These are phyloP conservation scores for Bufotes viridis DNA, from an alignment of 2,797 vertebrate genomes.

Conservation along the genomic window DNA sequence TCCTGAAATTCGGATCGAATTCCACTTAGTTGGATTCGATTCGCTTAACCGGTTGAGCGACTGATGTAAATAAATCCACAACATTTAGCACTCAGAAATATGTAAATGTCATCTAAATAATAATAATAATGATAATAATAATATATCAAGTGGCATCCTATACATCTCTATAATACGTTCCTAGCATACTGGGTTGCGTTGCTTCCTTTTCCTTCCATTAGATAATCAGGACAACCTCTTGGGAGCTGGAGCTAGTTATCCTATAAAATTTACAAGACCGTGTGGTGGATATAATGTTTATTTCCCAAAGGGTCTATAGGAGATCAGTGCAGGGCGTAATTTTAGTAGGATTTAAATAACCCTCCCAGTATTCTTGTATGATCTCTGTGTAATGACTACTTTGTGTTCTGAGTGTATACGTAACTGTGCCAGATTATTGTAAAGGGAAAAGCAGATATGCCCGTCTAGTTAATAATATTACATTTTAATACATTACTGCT, in stretches of 20 bases:
- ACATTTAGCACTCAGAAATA: background rate
- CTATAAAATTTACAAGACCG: conserved; percentile 15
- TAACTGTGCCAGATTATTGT: conserved; percentile 2
- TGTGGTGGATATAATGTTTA: conserved; percentile 5
- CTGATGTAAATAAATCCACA: background rate
- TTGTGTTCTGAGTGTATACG: background rate
- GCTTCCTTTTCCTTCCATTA: background rate
- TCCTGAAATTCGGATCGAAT: no score
- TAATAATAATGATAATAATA: no score
- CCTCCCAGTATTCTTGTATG: background rate
- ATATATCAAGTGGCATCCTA: background rate
- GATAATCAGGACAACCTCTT: background rate
- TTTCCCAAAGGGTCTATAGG: conserved; percentile 32
- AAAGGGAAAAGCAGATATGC: conserved; percentile 1
- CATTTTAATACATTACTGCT: conserved; percentile 49
- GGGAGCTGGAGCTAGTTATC: background rate
- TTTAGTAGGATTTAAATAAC: background rate
- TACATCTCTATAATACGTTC: background rate
- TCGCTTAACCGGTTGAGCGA: background rate
- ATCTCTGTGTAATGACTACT: background rate
- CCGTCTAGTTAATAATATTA: conserved; percentile 37
- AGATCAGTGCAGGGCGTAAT: background rate
- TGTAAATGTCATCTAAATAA: background rate
- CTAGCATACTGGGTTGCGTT: background rate
- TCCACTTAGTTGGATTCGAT: no score